Conservation (phyloP, 1,140 invertebrate genomes). For the Drosophila watanabei region DNA sequence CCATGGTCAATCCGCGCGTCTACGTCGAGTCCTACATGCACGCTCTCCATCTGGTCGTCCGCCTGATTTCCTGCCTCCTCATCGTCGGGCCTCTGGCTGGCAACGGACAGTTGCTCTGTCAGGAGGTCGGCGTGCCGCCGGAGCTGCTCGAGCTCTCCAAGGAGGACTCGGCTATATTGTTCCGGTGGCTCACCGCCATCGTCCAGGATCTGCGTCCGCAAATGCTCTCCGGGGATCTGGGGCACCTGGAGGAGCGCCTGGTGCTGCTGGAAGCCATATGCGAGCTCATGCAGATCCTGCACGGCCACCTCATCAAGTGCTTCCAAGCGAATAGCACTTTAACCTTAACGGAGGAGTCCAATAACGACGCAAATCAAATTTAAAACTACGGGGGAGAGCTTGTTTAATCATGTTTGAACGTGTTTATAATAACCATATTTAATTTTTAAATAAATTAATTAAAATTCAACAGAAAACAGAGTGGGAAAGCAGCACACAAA, state of each 20-base stretch:
- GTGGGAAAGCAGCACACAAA: background rate
- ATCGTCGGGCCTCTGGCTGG: conserved; percentile 42
- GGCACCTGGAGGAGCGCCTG: conserved; percentile 40
- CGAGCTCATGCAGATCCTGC: conserved; percentile 47
- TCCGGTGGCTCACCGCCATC: conserved; percentile 62
- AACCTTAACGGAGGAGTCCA: background rate
- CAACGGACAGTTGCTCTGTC: conserved; percentile 33
- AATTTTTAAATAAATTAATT: background rate
- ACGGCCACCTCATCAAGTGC: conserved; percentile 25
- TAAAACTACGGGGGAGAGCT: background rate
- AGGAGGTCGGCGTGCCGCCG: conserved; percentile 39
- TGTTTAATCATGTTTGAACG: background rate
- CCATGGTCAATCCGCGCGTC: conserved; percentile 51
- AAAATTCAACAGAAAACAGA: background rate
- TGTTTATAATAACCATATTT: background rate
- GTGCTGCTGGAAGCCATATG: conserved; percentile 48
- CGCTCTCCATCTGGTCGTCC: conserved; percentile 58
- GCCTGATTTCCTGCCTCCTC: conserved; percentile 38
- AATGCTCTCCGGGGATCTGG: conserved; percentile 40
- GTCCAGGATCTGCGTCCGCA: conserved; percentile 45
- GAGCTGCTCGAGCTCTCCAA: conserved; percentile 35
- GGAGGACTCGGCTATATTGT: conserved; percentile 43
- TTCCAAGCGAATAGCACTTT: background rate
- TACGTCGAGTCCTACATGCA: conserved; percentile 61
- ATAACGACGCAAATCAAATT: background rate